These are phyloP conservation scores for Lepidotrigona ventralis DNA, from an alignment of 1,140 invertebrate genomes.

Conservation along the genomic window DNA sequence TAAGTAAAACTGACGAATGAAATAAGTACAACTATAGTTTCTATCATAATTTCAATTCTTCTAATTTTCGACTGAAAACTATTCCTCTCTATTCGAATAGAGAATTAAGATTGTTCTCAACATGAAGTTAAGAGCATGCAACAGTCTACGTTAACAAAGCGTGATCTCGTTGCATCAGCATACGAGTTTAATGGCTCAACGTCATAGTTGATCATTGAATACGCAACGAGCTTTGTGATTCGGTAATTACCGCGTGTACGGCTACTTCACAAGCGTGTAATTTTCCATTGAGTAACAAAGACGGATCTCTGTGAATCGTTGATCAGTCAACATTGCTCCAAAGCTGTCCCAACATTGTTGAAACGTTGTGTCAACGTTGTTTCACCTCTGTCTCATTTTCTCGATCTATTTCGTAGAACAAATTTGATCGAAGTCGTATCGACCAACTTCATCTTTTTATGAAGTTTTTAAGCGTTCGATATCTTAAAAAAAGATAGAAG, in stretches of 20 bases:
- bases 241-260: conserved; percentile 6
- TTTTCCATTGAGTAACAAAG: neutral
- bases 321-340: neutral
- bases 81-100: neutral
- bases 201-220: neutral
- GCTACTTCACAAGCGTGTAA: neutral
- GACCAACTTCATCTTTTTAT: too few relatives aligned
- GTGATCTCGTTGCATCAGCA: neutral
- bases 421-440: neutral
- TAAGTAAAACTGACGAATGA: too few relatives aligned
- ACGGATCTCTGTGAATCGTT: neutral
- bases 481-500: too few relatives aligned
- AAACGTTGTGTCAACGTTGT: neutral
- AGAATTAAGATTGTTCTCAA: neutral
- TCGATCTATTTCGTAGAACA: neutral
- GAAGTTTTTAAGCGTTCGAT: too few relatives aligned
- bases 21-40: too few relatives aligned
- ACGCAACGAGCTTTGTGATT: neutral
- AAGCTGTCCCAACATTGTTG: neutral
- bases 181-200: conserved; percentile 6
- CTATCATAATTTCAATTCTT: too few relatives aligned
- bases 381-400: neutral
- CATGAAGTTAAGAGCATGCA: neutral
- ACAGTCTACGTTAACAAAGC: neutral
- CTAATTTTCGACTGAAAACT: too few relatives aligned